Evolutionary conservation across 2,797 vertebrate genomes (phyloP).

Genomic region (Sebastes minor): DNA sequence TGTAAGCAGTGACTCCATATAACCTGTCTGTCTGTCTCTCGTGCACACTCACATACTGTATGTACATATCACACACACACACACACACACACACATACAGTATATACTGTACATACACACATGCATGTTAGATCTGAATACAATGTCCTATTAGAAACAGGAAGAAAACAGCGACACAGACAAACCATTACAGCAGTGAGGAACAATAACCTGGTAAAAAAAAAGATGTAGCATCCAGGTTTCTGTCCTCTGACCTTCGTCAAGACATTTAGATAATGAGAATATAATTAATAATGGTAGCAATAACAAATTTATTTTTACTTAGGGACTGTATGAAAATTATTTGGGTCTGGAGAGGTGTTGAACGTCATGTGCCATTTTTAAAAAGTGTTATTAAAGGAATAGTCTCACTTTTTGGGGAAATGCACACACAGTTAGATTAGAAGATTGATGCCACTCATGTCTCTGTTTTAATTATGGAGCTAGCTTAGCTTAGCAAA

Average conservation of each 20-base stretch:
- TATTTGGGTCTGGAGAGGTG: background rate
- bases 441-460: background rate
- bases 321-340: background rate
- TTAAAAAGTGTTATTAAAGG: background rate
- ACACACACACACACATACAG: too few species aligned
- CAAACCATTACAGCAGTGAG: background rate
- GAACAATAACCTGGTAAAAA: background rate
- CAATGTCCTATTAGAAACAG: slow-evolving; percentile 1
- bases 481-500: background rate
- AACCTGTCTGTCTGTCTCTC: background rate
- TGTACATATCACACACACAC: too few species aligned
- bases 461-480: background rate
- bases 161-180: background rate
- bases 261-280: background rate
- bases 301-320: background rate
- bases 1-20: slow-evolving; percentile 4
- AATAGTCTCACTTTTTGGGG: background rate
- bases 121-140: background rate
- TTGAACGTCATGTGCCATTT: background rate
- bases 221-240: background rate
- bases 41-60: background rate
- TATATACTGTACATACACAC: background rate
- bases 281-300: background rate
- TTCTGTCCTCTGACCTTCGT: background rate
- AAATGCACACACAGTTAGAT: background rate